phyloP scores from a whole-genome alignment of 2,888 invertebrate species.

The Sisyra nigra region DNA sequence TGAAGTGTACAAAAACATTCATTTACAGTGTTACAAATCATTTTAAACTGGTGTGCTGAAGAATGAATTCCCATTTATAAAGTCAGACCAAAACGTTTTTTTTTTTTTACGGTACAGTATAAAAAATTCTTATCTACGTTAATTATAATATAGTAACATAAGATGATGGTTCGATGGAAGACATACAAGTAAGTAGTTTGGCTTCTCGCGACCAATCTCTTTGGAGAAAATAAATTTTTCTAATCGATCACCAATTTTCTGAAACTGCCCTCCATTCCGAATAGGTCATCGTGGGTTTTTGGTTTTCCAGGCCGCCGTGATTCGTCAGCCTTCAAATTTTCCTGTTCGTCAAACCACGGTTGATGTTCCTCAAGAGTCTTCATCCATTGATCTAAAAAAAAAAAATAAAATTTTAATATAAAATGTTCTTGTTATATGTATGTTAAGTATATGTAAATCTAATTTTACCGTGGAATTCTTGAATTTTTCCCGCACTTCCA shows the following conservation, averaged over 20 bases:
- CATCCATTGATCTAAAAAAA: slow-evolving; percentile 53
- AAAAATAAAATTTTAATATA: slow-evolving; percentile 1
- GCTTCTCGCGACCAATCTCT: background rate
- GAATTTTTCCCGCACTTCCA: slow-evolving; percentile 57
- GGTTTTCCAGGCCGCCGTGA: slow-evolving; percentile 68
- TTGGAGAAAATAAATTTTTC: background rate
- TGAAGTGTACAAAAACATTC: too few species aligned
- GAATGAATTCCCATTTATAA: too few species aligned
- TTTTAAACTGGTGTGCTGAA: too few species aligned
- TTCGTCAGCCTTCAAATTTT: slow-evolving; percentile 62
- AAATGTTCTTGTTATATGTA: background rate
- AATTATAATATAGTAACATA: too few species aligned
- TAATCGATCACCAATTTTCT: slow-evolving; percentile 71
- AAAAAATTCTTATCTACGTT: too few species aligned
- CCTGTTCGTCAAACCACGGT: slow-evolving; percentile 69
- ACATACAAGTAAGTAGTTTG: background rate
- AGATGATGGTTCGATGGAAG: too few species aligned
- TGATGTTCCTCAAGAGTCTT: slow-evolving; percentile 59
- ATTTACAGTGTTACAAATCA: too few species aligned
- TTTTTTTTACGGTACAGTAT: too few species aligned
- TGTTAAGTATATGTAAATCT: background rate
- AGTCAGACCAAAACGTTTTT: too few species aligned
- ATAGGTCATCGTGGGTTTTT: slow-evolving; percentile 71
- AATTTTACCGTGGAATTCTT: slow-evolving; percentile 51
- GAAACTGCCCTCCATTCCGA: slow-evolving; percentile 82